Base-by-base conservation (phyloP, 1,140 invertebrate species). In the Thereuonema tuberculata region DNA sequence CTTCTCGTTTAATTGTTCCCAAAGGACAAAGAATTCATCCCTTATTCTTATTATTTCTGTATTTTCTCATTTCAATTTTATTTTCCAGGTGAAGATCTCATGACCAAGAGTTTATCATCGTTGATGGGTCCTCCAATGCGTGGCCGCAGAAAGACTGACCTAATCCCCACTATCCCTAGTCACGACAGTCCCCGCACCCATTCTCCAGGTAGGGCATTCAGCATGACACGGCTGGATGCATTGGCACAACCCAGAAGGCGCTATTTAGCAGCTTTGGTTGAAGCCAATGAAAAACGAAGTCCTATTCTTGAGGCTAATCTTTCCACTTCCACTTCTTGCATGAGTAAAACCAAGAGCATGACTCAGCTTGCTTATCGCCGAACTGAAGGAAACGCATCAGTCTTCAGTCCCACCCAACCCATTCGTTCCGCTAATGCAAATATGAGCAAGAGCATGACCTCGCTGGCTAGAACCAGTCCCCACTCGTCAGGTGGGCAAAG, bases 191-290 rank as follows among this genome's bases (percentile, higher is more conserved):
- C 64, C 29, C 65, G 65, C 61, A 58, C 61, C 59, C 52, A 65
- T 43, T 65, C 72, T 56, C 69, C 71, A 74, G 74, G 72, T 73
- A 89, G 88, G 81, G 87, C 89, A 67, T 86, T 86, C 77, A 91
- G 88, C 69, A 89, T 92, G 87, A 87, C 87, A 67, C 83, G 89
- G 68, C 80, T 93, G 77, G 89, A 92, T 80, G 82, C 85, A 69
- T 77, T 90, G 73, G 78, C 85, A 66, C 83, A 83, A 73, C 86
- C 87, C 58, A 76, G 84, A 75, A 65, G 78, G 66, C 66, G 65
- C 60, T 62, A 54, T 57, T 56, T 68, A 61, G 60, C 57, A 61
- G 64, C 67, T 59, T 58, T 67, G 65, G 64, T 65, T 5, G 9
- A 50, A 12, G 5, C 21, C 9, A 50, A 20, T 9, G 9, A 50